Evolutionary conservation across 1,140 invertebrate genomes (phyloP), one percentile per base, ranked within the genome.

Genomic region (Bradysia coprophila): DNA sequence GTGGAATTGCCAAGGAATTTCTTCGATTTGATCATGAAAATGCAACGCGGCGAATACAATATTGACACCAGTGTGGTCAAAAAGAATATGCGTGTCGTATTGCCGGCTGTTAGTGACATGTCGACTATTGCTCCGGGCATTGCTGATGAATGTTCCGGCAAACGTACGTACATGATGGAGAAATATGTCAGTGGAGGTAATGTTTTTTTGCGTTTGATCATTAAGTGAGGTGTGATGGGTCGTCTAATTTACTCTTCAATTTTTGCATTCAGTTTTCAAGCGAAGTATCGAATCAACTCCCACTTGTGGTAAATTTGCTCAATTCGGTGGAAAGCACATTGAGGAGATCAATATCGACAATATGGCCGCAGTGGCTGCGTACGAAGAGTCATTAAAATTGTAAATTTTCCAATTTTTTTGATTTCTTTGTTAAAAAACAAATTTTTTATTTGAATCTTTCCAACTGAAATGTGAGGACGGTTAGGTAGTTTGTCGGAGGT

Each of bases 11-110:
- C 89, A 4, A 69, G 67, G 41, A 75, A 74, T 43, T 69, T 92
- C 46, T 72, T 75, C 48, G 79, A 88, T 64, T 71, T 89, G 5
- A 66, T 93, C 42, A 64, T 72, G 39, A 89, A 88, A 61, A 82
- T 89, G 75, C 70, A 68, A 50, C 68, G 75, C 48, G 84, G 79
- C 4, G 81, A 85, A 53, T 91, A 90, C 57, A 79, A 89, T 54
- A 77, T 90, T 2, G 72, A 86, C 48, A 85, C 80, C 24, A 68
- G 75, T 45, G 67, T 81, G 38, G 75, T 92, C 8, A 70, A 81
- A 45, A 74, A 80, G 50, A 76, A 75, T 16, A 82, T 89, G 75
- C 71, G 68, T 44, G 78, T 89, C 2, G 64, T 80, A n/a, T 61
- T 68, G 23, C 86, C 86, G 4, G 71, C 76, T 1, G 60, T 88